A percentile compares a stretch with the other conserved stretches of the same genome.
phyloP scores from a whole-genome alignment of 1,140 invertebrate species.

The Platorchestia sp. region DNA sequence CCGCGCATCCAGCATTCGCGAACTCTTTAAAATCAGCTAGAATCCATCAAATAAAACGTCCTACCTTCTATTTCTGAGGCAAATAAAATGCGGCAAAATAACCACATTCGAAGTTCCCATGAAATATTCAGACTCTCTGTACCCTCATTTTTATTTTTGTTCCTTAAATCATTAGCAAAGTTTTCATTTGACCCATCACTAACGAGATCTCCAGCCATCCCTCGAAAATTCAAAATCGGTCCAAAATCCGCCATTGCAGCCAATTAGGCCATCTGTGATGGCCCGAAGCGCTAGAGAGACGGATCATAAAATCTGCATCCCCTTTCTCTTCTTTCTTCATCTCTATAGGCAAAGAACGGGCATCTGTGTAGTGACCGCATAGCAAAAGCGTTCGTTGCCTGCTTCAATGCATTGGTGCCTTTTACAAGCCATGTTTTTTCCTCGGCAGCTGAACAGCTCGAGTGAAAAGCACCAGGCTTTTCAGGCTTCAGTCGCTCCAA shows the following conservation, averaged over 20 bases:
- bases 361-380: background rate
- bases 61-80: background rate
- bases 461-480: conserved; percentile 19
- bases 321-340: background rate
- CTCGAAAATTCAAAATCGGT: background rate
- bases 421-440: background rate
- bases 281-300: background rate
- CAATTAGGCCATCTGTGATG: background rate
- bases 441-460: background rate
- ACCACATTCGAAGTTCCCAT: background rate
- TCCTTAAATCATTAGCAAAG: background rate
- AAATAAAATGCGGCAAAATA: background rate
- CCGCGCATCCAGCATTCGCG: background rate
- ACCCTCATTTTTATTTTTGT: background rate
- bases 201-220: background rate
- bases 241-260: background rate
- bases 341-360: background rate
- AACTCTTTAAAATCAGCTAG: background rate
- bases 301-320: background rate
- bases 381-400: background rate
- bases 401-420: background rate
- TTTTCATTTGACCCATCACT: background rate
- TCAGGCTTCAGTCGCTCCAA: background rate
- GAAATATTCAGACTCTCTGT: background rate
- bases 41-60: background rate